Evolutionary conservation across 64 coral and sea anemone species (phyloP).

Genomic region (Hydrozoanthus tunicans): DNA sequence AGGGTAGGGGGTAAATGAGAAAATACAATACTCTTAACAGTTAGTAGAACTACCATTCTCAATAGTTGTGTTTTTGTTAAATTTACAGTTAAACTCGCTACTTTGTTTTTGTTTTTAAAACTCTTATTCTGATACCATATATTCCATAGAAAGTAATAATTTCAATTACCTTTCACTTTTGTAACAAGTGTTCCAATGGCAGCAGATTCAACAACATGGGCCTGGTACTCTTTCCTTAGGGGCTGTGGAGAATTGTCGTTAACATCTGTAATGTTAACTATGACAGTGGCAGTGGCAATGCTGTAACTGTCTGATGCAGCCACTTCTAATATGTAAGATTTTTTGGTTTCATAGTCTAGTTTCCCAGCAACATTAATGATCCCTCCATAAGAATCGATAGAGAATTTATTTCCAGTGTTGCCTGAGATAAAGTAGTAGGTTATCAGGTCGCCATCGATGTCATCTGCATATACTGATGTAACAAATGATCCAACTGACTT

Average conservation of each 20-base stretch:
- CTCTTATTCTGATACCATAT: too few relatives aligned
- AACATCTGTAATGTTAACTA: conserved; percentile 64
- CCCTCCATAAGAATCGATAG: conserved; percentile 45
- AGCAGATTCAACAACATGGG: conserved; percentile 67
- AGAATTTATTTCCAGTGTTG: conserved; percentile 79
- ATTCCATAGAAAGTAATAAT: neutral
- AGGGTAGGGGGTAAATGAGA: too few relatives aligned
- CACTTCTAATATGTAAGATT: conserved; percentile 53
- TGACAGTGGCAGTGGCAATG: conserved; percentile 42
- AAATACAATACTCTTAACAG: too few relatives aligned
- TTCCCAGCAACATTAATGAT: conserved; percentile 57
- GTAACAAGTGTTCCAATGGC: conserved; percentile 53
- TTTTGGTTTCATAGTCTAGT: conserved; percentile 71
- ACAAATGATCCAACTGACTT: conserved; percentile 58
- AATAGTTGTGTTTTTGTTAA: too few relatives aligned
- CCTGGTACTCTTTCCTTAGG: conserved; percentile 68
- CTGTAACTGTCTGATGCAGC: conserved; percentile 76
- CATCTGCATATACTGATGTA: conserved; percentile 22
- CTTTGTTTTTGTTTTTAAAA: too few relatives aligned
- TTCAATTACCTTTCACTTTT: conserved; percentile 75
- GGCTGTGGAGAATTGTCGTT: conserved; percentile 92
- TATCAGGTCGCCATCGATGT: conserved; percentile 46
- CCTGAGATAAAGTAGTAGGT: conserved; percentile 65
- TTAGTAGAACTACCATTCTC: too few relatives aligned
- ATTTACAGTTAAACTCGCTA: too few relatives aligned